phyloP scores from a whole-genome alignment of 2,888 invertebrate genomes.

The Mystacides longicornis region DNA sequence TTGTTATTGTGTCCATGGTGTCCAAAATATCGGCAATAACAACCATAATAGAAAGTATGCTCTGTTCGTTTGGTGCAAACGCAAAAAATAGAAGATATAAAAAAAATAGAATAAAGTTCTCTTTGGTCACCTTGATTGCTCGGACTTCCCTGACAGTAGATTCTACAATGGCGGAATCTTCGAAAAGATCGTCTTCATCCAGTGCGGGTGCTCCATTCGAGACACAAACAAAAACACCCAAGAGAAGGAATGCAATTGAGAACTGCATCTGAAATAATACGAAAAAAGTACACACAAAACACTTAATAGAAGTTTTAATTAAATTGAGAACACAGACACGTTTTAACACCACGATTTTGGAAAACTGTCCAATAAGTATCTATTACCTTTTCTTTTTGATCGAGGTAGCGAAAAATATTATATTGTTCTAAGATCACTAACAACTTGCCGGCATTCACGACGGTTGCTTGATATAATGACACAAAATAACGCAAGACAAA shows the following conservation, averaged over 20 bases:
- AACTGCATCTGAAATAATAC: not conserved
- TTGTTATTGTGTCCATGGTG: too few species aligned
- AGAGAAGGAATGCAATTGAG: not conserved
- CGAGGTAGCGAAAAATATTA: too few species aligned
- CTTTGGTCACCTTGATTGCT: conserved; percentile 47
- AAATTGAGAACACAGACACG: not conserved
- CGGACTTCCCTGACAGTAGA: conserved; percentile 51
- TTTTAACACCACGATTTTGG: not conserved
- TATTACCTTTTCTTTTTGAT: not conserved
- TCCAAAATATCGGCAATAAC: too few species aligned
- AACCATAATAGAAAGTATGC: too few species aligned
- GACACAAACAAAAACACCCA: not conserved
- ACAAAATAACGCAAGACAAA: not conserved
- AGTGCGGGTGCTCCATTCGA: conserved; percentile 28
- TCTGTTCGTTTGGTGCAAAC: too few species aligned
- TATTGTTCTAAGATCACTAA: not conserved
- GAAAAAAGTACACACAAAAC: not conserved
- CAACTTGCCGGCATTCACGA: not conserved
- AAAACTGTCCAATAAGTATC: not conserved
- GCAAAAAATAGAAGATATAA: too few species aligned
- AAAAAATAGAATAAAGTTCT: too few species aligned
- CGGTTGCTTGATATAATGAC: not conserved
- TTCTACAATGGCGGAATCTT: conserved; percentile 49
- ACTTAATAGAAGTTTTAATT: not conserved
- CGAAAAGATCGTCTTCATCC: conserved; percentile 39